phyloP scores from a whole-genome alignment of 2,888 invertebrate species.

The Tenthredo mesomela region DNA sequence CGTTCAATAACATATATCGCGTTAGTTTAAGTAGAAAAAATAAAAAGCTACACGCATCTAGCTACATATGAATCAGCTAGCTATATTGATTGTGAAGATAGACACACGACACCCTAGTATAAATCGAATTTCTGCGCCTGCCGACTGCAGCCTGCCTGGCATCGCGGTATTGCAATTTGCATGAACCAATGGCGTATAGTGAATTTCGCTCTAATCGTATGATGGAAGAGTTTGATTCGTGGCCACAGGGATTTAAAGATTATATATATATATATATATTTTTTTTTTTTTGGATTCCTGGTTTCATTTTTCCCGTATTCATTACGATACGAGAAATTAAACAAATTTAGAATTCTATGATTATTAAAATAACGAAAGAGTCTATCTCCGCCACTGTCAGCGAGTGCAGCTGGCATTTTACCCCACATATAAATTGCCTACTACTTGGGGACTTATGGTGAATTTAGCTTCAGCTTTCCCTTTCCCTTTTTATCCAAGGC shows the following conservation, averaged over 20 bases:
- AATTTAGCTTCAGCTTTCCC: conserved; percentile 33
- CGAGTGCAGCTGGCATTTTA: conserved; percentile 37
- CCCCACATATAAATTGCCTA: conserved; percentile 37
- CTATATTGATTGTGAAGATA: not conserved
- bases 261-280: not conserved
- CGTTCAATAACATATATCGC: too few relatives aligned
- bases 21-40: too few relatives aligned
- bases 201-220: not conserved
- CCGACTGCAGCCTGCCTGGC: conserved; percentile 18
- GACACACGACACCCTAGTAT: too few relatives aligned
- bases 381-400: not conserved
- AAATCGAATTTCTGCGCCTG: not conserved
- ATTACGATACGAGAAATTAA: not conserved
- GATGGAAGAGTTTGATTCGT: too few relatives aligned
- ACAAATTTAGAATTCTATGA: not conserved
- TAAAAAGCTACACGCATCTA: not conserved
- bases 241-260: not conserved
- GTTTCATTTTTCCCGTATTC: not conserved
- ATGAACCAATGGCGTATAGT: not conserved
- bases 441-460: conserved; percentile 26
- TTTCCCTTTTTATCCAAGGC: not conserved
- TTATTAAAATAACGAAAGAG: not conserved
- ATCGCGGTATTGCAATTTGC: conserved; percentile 10
- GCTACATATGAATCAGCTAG: not conserved
- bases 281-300: not conserved